Conservation (phyloP, 2,797 vertebrate species). For the Coregonus sp. region DNA sequence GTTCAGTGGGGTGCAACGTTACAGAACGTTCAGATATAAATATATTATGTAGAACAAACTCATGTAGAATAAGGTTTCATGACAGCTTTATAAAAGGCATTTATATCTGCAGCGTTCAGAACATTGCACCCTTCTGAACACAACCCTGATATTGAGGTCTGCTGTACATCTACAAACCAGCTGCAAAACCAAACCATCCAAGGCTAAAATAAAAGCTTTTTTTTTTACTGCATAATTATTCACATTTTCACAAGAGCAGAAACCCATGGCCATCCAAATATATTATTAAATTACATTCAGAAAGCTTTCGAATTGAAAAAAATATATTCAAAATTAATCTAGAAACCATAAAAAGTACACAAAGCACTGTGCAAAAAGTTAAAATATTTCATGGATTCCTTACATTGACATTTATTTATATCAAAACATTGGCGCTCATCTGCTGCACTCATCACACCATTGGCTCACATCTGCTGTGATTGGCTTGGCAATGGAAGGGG, state of each 20-base stretch:
- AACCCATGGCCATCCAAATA: not conserved
- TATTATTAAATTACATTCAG: slow-evolving; percentile 5
- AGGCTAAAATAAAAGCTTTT: not conserved
- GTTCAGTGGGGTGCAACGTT: not conserved
- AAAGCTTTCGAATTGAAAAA: slow-evolving; percentile 18
- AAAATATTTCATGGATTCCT: slow-evolving; percentile 12
- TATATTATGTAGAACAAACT: not conserved
- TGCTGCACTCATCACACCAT: not conserved
- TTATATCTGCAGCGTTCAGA: no score
- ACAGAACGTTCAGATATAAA: not conserved
- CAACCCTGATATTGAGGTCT: slow-evolving; percentile 6
- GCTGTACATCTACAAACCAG: slow-evolving; percentile 16
- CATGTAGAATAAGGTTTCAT: not conserved
- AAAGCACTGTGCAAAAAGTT: slow-evolving; percentile 48
- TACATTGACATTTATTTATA: not conserved
- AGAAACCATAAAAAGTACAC: slow-evolving; percentile 31
- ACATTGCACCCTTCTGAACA: not conserved
- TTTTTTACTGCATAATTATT: not conserved
- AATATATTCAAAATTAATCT: slow-evolving; percentile 9
- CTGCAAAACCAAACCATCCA: slow-evolving; percentile 19
- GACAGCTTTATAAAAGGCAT: not conserved
- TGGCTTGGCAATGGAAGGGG: not conserved
- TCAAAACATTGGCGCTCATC: not conserved
- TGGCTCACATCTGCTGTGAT: not conserved
- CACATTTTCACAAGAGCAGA: not conserved